Evolutionary conservation across 1,140 invertebrate species (phyloP).

Genomic region (Aphidius ervi): DNA sequence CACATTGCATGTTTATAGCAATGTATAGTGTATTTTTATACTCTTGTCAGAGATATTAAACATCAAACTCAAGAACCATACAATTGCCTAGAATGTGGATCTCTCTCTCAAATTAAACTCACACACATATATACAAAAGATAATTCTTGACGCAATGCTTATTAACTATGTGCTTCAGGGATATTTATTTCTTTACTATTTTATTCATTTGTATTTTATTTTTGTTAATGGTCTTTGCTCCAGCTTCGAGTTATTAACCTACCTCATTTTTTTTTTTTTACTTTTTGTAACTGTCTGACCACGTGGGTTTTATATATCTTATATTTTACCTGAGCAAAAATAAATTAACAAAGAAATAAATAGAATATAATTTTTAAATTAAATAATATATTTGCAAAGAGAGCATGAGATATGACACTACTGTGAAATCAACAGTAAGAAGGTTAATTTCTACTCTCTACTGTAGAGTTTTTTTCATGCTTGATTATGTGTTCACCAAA

Average conservation of each 20-base stretch:
- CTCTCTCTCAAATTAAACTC: background rate
- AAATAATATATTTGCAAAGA: conserved; percentile 18
- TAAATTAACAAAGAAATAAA: background rate
- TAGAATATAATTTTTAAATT: conserved; percentile 1
- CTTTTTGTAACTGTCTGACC: background rate
- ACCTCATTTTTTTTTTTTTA: conserved; percentile 3
- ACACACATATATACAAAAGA: conserved; percentile 7
- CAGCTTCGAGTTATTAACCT: conserved; percentile 28
- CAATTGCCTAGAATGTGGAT: too few species aligned
- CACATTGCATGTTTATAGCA: too few species aligned
- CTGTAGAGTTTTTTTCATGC: conserved; percentile 14
- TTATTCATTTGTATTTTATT: too few species aligned
- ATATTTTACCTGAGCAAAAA: too few species aligned
- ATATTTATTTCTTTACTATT: too few species aligned
- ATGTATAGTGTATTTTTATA: too few species aligned
- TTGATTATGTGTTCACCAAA: too few species aligned
- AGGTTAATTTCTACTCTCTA: conserved; percentile 29
- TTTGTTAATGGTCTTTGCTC: too few species aligned
- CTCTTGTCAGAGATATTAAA: too few species aligned
- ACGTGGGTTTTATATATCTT: conserved; percentile 23
- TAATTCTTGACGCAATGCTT: too few species aligned
- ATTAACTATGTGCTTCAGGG: too few species aligned
- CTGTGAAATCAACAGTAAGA: conserved; percentile 37
- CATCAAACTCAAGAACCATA: too few species aligned
- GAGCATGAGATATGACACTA: conserved; percentile 17